A percentile compares a stretch with the other conserved stretches of the same genome.
These are phyloP conservation scores for Embidobia sp. DNA, from an alignment of 2,888 invertebrate genomes.

Conservation along the genomic window DNA sequence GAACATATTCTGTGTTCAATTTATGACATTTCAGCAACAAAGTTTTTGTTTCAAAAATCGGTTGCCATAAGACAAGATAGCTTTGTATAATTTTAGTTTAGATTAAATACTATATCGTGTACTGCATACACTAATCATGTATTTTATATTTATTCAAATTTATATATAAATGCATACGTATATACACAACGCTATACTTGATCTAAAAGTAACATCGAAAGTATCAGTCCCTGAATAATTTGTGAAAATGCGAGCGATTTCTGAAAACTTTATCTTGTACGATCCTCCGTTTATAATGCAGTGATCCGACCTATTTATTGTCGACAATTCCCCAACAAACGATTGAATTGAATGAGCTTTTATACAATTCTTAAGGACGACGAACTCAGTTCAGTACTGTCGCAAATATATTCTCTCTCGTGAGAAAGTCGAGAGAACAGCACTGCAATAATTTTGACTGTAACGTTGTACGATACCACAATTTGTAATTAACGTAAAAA, in stretches of 20 bases:
- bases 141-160: no score
- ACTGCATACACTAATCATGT: no score
- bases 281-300: not conserved
- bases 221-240: constrained; percentile 8
- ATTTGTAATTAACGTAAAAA: constrained; percentile 46
- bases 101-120: no score
- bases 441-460: constrained; percentile 43
- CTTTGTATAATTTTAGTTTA: no score
- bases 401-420: constrained; percentile 5
- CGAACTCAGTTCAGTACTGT: constrained; percentile 39
- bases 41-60: no score
- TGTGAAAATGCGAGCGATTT: constrained; percentile 2
- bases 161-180: no score
- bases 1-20: no score
- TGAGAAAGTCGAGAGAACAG: not conserved
- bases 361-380: not conserved
- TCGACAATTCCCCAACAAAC: not conserved
- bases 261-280: not conserved
- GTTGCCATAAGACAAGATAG: no score
- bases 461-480: constrained; percentile 34
- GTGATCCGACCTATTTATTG: not conserved
- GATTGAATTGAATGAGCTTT: constrained; percentile 1
- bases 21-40: no score
- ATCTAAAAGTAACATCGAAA: constrained; percentile 27
- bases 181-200: no score